Evolutionary conservation across 2,888 invertebrate genomes (phyloP), one percentile per base, ranked within the genome.

Genomic region (Portevinia maculata): DNA sequence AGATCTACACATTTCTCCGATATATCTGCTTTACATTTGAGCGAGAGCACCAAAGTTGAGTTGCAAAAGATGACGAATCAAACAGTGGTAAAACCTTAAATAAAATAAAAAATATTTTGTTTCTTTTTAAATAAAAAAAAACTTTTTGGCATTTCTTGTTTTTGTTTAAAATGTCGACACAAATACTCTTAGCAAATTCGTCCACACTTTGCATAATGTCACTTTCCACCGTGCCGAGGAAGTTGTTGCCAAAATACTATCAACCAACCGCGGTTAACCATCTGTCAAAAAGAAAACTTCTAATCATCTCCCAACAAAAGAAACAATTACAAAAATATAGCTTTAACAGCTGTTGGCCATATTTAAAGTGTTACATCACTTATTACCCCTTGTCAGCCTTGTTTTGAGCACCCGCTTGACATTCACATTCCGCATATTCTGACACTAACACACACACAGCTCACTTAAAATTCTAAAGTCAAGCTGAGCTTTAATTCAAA

Each of bases 401-500:
- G 65, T 65, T 59, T 44, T 41, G 34, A 60, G 44, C 44, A 50
- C 19, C 28, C 52, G 50, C 50, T 71, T 71, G 64, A 46, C 78
- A 79, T 65, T 79, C 57, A 59, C 64, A 79, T 79, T 78, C 71
- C 71, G 46, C 34, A 32, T 50, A 24, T 52, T 37, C 41, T 28
- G 52, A 69, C 60, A 60, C 69, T 52, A 53, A 17, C 50, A 48
- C 60, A 62, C 5, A 39, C 19, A 11, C 8, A 39, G 1, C 5
- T n/a, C 6, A 67, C 9, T 44, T 70, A 15, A 71, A 55, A 50
- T 59, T 65, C 57, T 52, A 24, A 50, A 71, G 24, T 59, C 78
- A 78, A 71, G 57, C 50, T 71, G 64, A 59, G 62, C 55, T 78
- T 70, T 70, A 64, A 60, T 64, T 57, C 50, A 71, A 57, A 64